Evolutionary conservation across 2,113 vertebrate genomes (phyloP).

Genomic region (Crotalus viridis): DNA sequence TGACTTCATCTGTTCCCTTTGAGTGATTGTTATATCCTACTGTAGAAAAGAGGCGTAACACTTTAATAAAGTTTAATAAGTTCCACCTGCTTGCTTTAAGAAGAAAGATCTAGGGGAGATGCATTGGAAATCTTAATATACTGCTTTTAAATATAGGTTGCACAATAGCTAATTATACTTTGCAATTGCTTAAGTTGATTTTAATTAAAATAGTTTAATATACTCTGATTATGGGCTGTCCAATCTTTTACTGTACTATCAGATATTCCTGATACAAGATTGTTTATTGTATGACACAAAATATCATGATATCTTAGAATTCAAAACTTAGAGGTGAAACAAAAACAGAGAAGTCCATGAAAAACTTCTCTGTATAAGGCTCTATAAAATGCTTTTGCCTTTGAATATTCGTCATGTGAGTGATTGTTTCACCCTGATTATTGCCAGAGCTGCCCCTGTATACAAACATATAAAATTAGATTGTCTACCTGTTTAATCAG

Average conservation of each 20-base stretch:
- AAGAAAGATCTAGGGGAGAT: background rate
- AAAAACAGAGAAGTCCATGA: background rate
- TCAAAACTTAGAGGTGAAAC: background rate
- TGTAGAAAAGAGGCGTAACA: constrained; percentile 18
- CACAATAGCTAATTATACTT: background rate
- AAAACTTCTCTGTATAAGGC: background rate
- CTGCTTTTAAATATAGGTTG: background rate
- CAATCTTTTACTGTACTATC: background rate
- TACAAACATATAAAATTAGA: background rate
- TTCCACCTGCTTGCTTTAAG: constrained; percentile 20
- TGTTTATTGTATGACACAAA: background rate
- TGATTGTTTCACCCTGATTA: background rate
- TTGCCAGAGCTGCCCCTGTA: background rate
- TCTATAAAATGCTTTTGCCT: background rate
- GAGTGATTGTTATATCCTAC: background rate
- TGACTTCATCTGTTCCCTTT: constrained; percentile 31
- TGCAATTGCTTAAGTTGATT: constrained; percentile 28
- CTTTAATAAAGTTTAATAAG: constrained; percentile 47
- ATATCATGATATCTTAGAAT: background rate
- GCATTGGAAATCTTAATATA: background rate
- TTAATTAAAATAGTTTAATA: constrained; percentile 20
- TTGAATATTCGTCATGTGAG: background rate
- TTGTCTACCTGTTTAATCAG: background rate
- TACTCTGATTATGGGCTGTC: background rate
- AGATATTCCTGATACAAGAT: background rate